Conservation (phyloP, 1,140 invertebrate genomes). For the Gryon sp. region DNA sequence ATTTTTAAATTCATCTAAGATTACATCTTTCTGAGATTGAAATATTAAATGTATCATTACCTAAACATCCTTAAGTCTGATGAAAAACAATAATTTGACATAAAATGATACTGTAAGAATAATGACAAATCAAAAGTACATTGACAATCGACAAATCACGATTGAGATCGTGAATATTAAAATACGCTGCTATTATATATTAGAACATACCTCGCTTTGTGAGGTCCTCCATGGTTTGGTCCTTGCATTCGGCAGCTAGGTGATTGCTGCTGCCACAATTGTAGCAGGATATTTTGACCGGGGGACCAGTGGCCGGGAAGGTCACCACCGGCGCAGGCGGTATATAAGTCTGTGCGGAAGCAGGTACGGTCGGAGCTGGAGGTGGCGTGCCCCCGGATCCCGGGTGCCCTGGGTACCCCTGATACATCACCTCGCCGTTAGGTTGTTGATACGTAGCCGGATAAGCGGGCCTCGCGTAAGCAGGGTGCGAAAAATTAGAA, state of each 20-base stretch:
- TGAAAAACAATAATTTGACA: neutral
- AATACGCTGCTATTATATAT: neutral
- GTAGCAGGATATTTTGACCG: slow-evolving; percentile 83
- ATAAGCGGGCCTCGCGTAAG: slow-evolving; percentile 77
- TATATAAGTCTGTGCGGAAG: slow-evolving; percentile 76
- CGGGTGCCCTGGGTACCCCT: slow-evolving; percentile 78
- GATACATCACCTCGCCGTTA: slow-evolving; percentile 80
- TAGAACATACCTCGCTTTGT: slow-evolving; percentile 82
- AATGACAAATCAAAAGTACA: neutral
- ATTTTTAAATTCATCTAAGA: too few relatives aligned
- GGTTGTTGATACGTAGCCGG: slow-evolving; percentile 73
- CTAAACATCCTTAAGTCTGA: too few relatives aligned
- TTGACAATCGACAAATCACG: slow-evolving; percentile 14
- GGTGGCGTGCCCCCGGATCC: slow-evolving; percentile 75
- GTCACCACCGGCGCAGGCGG: slow-evolving; percentile 77
- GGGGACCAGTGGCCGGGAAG: slow-evolving; percentile 73
- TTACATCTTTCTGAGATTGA: too few relatives aligned
- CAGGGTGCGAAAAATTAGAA: slow-evolving; percentile 77
- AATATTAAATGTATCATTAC: too few relatives aligned
- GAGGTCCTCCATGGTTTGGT: slow-evolving; percentile 92
- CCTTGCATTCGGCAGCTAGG: slow-evolving; percentile 89
- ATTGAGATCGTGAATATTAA: slow-evolving; percentile 54
- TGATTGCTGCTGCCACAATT: slow-evolving; percentile 87
- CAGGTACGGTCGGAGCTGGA: slow-evolving; percentile 74
- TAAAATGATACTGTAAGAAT: neutral